Conservation (phyloP, 2,113 vertebrate genomes). For the Aplodontia rufa region DNA sequence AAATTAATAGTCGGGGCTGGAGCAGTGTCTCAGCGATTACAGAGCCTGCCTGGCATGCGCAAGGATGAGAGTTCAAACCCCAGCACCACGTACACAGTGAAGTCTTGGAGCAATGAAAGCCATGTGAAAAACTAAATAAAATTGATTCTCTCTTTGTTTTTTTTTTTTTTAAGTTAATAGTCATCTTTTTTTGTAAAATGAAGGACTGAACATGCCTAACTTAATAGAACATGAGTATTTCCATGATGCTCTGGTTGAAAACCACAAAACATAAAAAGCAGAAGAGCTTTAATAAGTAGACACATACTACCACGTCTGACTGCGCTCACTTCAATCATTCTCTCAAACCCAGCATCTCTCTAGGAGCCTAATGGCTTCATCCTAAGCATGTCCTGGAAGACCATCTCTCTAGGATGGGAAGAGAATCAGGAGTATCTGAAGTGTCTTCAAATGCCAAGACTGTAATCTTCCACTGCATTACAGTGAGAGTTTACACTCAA, state of each 20-base stretch:
- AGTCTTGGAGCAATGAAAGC: too few species aligned
- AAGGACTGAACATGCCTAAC: not conserved
- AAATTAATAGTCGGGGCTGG: not conserved
- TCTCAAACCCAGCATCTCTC: not conserved
- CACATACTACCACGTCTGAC: rapidly evolving
- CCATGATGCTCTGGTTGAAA: not conserved
- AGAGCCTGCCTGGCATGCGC: too few species aligned
- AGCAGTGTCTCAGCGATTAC: too few species aligned
- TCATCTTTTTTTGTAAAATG: constrained; percentile 38
- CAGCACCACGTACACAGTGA: too few species aligned
- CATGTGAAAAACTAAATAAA: too few species aligned
- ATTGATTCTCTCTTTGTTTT: too few species aligned
- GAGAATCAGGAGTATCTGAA: not conserved
- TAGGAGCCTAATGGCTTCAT: not conserved
- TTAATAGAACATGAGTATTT: not conserved
- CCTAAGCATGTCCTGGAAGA: not conserved
- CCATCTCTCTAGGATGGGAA: not conserved
- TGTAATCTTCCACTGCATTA: not conserved
- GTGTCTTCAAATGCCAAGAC: not conserved
- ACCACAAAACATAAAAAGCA: not conserved
- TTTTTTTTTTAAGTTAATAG: too few species aligned
- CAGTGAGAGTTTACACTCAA: not conserved
- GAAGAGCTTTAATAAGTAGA: not conserved
- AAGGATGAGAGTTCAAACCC: too few species aligned
- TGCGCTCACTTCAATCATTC: not conserved